Conservation (phyloP, 2,888 invertebrate species). For the Athalia cordata region DNA sequence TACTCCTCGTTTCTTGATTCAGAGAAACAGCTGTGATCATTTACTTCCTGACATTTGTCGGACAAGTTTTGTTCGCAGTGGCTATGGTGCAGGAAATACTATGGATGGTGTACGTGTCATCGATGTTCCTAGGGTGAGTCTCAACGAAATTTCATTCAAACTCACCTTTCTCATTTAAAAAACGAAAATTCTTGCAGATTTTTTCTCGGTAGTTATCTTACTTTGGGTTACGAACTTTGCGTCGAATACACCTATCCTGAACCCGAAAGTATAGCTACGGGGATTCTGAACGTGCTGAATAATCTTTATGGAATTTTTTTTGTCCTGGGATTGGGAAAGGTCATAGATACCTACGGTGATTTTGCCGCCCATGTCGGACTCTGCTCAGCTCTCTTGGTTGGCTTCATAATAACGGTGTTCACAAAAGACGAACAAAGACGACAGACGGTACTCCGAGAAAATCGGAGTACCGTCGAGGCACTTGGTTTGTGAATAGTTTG, state of each 20-base stretch:
- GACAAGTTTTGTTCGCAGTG: constrained; percentile 64
- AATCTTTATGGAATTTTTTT: constrained; percentile 67
- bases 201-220: constrained; percentile 85
- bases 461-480: not conserved
- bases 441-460: constrained; percentile 58
- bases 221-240: constrained; percentile 84
- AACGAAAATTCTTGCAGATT: constrained; percentile 73
- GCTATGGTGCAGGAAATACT: constrained; percentile 59
- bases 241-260: constrained; percentile 85
- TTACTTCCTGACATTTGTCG: constrained; percentile 63
- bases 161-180: constrained; percentile 60
- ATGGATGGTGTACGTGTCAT: constrained; percentile 64
- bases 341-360: constrained; percentile 66
- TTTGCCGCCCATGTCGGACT: constrained; percentile 68
- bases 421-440: constrained; percentile 67
- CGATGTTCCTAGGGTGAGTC: constrained; percentile 64
- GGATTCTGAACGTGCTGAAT: constrained; percentile 79
- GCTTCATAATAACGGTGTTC: constrained; percentile 62
- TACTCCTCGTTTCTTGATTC: constrained; percentile 54
- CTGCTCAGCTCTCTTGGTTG: constrained; percentile 61
- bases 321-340: constrained; percentile 63
- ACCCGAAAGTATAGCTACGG: constrained; percentile 82
- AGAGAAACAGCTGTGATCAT: constrained; percentile 76
- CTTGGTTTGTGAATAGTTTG: constrained; percentile 1
- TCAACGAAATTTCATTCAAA: constrained; percentile 50